Evolutionary conservation across 2,797 vertebrate genomes (phyloP).

Genomic region (Myotis myotis): DNA sequence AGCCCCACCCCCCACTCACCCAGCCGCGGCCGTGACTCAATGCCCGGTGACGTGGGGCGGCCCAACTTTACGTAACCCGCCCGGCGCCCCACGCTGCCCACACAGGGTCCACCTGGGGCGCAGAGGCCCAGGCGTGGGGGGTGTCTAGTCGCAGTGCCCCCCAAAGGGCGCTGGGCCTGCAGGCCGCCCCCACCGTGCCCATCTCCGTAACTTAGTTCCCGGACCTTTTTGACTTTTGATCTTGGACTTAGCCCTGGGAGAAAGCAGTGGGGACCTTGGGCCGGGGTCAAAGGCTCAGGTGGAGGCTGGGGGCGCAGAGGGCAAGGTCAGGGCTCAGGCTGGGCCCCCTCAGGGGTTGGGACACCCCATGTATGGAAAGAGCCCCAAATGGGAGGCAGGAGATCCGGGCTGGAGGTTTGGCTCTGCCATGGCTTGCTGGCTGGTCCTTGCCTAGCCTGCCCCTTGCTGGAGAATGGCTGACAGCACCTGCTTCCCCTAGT

Average conservation of each 20-base stretch:
- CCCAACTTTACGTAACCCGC: constrained; percentile 74
- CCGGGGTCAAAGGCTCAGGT: background rate
- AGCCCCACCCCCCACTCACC: constrained; percentile 21
- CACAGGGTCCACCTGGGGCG: constrained; percentile 4
- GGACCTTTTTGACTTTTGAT: background rate
- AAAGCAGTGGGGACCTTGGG: background rate
- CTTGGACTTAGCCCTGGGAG: background rate
- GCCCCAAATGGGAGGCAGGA: background rate
- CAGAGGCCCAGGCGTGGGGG: background rate
- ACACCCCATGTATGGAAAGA: background rate
- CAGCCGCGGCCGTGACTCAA: constrained; percentile 30
- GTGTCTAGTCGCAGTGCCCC: background rate
- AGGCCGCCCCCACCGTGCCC: background rate
- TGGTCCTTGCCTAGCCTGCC: constrained; percentile 35
- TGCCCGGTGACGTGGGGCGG: constrained; percentile 65
- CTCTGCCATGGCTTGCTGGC: background rate
- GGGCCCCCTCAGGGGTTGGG: background rate
- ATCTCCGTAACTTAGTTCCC: background rate
- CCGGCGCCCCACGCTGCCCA: constrained; percentile 40
- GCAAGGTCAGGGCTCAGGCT: background rate
- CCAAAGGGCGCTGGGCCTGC: background rate
- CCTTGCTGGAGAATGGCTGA: background rate
- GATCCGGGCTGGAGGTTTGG: background rate
- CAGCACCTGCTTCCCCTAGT: background rate
- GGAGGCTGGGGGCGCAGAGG: background rate